phyloP scores from a whole-genome alignment of 2,888 invertebrate genomes.

The Diaperis boleti region DNA sequence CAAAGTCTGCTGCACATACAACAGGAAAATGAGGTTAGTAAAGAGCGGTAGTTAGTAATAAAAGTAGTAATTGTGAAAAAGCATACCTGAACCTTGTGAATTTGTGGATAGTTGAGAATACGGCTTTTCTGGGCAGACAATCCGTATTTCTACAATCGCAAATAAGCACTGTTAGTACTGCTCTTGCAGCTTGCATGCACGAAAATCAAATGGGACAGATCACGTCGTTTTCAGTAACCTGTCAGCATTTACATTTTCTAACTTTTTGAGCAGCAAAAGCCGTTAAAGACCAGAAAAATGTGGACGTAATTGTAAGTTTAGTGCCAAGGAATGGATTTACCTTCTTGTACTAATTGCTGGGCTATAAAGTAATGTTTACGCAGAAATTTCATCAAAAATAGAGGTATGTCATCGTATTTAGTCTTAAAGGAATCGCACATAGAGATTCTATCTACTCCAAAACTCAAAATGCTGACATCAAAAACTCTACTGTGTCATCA shows the following conservation, averaged over 20 bases:
- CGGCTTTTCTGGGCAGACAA: conserved; percentile 82
- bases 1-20: conserved; percentile 14
- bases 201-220: conserved; percentile 39
- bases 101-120: conserved; percentile 80
- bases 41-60: conserved; percentile 30
- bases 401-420: no score
- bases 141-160: conserved; percentile 78
- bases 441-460: conserved; percentile 16
- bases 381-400: no score
- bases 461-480: conserved; percentile 33
- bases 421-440: conserved; percentile 22
- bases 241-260: conserved; percentile 38
- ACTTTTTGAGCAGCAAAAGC: conserved; percentile 41
- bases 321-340: conserved; percentile 44
- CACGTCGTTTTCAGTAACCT: not conserved
- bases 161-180: conserved; percentile 66
- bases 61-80: conserved; percentile 34
- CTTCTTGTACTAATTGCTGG: conserved; percentile 59
- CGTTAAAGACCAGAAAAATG: conserved; percentile 8
- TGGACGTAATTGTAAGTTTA: conserved; percentile 7
- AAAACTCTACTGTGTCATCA: conserved; percentile 27
- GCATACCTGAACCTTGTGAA: conserved; percentile 79
- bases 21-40: conserved; percentile 34
- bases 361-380: conserved; percentile 27
- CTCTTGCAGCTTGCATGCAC: conserved; percentile 56